Base-by-base conservation (phyloP, 2,888 invertebrate genomes). In the Dichetophora obliterata region DNA sequence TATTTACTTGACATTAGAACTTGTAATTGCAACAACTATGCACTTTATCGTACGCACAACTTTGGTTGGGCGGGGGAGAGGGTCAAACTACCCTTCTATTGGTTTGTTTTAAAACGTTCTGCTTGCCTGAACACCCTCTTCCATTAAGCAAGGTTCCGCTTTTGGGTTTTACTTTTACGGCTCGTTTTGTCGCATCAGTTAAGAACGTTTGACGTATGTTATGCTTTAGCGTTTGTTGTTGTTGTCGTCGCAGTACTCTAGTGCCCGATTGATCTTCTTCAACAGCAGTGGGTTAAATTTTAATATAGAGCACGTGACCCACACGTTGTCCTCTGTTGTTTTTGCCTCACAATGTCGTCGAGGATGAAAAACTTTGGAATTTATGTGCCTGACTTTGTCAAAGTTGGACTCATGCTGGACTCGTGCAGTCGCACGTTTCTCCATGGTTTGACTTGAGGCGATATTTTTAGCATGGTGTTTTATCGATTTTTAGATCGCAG, bases 241-340 rank as follows among this genome's bases (percentile, higher is more conserved):
- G 37, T 37, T 34, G 43, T 43, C 16, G 66, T 37, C 19, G 11
- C 3, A 2, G 5, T 37, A 19, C 5, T 34, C 3, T 16, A n/a
- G 19, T 22, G n/a, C 54, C 8, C 19, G n/a, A 31, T 31, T 19
- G 19, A 31, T 34, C 34, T 66, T 31, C 66, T 66, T 66, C 48
- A 27, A 31, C 24, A 19, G 59, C 48, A 66, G 24, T 27, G 57
- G 22, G 65, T 22, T 52, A 50, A 43, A 50, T 65, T 65, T 74
- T 74, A 74, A 74, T 74, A 37, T 66, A 74, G 74, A 37, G 74
- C 74, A 74, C 74, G 74, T 74, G 74, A 74, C 74, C 74, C 74
- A 74, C 74, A 74, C 74, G 50, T 66, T 37, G 19, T 11, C 34
- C 34, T 16, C 31, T 27, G 27, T 37, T 9, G 16, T 59, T 14